These are phyloP conservation scores for Neotoma lepida DNA, from an alignment of 2,113 vertebrate genomes.

Conservation along the genomic window DNA sequence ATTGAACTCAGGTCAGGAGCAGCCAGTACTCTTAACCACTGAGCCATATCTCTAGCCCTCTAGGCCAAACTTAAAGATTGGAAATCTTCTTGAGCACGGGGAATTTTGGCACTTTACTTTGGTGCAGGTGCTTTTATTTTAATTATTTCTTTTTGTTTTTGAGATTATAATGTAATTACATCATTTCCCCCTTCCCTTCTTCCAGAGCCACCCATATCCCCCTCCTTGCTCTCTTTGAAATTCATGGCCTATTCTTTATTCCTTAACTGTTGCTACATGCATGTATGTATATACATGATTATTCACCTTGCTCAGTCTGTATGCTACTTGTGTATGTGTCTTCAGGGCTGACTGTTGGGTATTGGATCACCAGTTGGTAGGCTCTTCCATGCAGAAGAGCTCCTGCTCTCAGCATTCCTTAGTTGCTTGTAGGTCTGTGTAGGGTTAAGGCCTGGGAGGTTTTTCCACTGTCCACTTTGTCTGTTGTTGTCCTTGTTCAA, in stretches of 20 bases:
- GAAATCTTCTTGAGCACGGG: not conserved
- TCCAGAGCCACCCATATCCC: not conserved
- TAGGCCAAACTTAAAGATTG: not conserved
- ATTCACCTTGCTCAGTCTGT: not conserved
- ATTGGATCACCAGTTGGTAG: not conserved
- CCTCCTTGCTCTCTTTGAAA: not conserved
- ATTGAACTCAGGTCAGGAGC: not conserved
- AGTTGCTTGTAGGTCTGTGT: not conserved
- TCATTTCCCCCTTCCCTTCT: not conserved
- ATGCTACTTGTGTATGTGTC: not conserved
- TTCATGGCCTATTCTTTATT: not conserved
- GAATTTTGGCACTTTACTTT: not conserved
- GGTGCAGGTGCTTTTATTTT: not conserved
- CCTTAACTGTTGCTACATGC: not conserved
- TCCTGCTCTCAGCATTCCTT: not conserved
- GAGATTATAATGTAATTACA: not conserved
- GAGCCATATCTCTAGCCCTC: not conserved
- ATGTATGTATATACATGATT: not conserved
- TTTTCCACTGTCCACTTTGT: not conserved
- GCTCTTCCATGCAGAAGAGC: not conserved
- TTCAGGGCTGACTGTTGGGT: not conserved
- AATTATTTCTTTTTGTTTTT: not conserved
- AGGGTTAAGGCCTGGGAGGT: not conserved
- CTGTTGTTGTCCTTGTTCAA: not conserved
- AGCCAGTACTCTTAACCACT: not conserved